A percentile compares a stretch with the other conserved stretches of the same genome.
Evolutionary conservation across 2,113 vertebrate species (phyloP).

Genomic region (mouse (Mus musculus)): DNA sequence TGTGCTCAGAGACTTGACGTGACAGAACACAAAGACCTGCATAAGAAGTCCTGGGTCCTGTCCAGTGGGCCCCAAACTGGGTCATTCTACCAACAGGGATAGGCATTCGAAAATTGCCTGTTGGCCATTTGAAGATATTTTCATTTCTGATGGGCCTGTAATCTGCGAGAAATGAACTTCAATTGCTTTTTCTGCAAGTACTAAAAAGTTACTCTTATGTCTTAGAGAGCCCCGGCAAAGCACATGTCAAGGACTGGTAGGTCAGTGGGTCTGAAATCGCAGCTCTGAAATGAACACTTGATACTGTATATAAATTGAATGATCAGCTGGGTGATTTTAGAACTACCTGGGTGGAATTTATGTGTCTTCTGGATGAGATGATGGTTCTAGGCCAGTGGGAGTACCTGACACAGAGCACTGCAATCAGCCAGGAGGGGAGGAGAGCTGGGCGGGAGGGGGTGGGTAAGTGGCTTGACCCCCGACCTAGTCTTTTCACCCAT

Average conservation of each 20-base stretch:
- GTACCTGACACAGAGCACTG: constrained; percentile 30
- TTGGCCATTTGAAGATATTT: constrained; percentile 27
- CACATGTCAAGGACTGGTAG: constrained; percentile 32
- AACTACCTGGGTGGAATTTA: constrained; percentile 71
- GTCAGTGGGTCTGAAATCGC: constrained; percentile 68
- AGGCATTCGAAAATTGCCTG: neutral
- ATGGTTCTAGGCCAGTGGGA: constrained; percentile 65
- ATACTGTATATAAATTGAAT: constrained; percentile 77
- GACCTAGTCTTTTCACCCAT: constrained; percentile 45
- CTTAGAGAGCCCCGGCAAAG: constrained; percentile 37
- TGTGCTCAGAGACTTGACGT: neutral
- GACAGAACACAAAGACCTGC: neutral
- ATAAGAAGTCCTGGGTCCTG: neutral
- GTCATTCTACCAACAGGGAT: neutral
- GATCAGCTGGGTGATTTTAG: constrained; percentile 78
- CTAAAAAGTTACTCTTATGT: constrained; percentile 68
- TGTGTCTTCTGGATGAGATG: constrained; percentile 63
- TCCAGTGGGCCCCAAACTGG: neutral
- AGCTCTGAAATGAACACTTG: constrained; percentile 73
- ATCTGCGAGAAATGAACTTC: constrained; percentile 70
- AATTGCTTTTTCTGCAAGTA: constrained; percentile 72
- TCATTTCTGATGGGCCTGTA: constrained; percentile 67
- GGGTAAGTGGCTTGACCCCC: constrained; percentile 30
- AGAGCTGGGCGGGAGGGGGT: neutral
- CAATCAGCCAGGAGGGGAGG: constrained; percentile 44